Conservation (phyloP, 2,797 vertebrate genomes). For the Hipposideros larvatus region DNA sequence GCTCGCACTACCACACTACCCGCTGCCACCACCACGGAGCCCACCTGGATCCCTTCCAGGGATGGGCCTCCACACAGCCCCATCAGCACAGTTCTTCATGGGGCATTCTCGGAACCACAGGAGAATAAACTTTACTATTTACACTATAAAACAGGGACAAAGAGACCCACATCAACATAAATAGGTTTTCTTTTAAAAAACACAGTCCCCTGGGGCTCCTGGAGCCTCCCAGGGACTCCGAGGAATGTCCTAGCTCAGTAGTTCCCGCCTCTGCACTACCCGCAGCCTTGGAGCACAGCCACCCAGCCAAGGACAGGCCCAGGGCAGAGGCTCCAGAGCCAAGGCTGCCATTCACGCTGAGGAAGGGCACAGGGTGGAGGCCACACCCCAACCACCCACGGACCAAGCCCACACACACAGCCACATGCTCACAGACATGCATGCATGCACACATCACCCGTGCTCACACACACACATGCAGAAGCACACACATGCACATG, state of each 20-base stretch:
- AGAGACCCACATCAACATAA: slow-evolving; percentile 92
- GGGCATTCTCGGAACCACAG: slow-evolving; percentile 92
- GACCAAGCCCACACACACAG: neutral
- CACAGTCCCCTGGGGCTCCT: slow-evolving; percentile 93
- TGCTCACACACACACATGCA: neutral
- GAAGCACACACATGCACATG: slow-evolving; percentile 31
- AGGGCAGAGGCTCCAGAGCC: neutral
- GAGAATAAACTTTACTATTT: slow-evolving; percentile 94
- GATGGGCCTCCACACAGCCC: slow-evolving; percentile 73
- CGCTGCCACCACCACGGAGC: neutral
- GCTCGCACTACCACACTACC: too few relatives aligned
- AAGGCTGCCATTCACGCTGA: neutral
- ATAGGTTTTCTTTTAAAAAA: slow-evolving; percentile 93
- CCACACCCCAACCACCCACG: neutral
- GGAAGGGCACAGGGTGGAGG: neutral
- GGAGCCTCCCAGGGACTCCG: slow-evolving; percentile 92
- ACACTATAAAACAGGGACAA: slow-evolving; percentile 89
- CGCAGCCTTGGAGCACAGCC: neutral
- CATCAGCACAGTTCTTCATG: slow-evolving; percentile 75
- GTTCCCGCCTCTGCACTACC: slow-evolving; percentile 89
- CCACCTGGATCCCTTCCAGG: neutral
- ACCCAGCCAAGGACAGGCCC: neutral
- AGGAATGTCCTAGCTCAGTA: slow-evolving; percentile 95
- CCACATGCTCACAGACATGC: neutral
- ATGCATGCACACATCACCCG: neutral